Base-by-base conservation (phyloP, 1,140 invertebrate genomes). In the Musca vetustissima region DNA sequence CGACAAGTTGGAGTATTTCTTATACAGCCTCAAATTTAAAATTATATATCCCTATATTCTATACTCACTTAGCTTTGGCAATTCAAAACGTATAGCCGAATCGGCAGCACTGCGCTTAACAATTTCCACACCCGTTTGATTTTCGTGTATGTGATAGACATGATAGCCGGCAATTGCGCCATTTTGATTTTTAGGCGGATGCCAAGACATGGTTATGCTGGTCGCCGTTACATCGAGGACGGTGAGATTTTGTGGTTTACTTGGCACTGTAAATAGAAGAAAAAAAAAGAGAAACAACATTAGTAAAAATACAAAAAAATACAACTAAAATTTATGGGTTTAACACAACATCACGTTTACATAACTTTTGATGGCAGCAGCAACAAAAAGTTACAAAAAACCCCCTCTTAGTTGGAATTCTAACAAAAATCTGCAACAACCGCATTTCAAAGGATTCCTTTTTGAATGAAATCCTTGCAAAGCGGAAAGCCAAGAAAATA, bases 161-260 rank as follows among this genome's bases (percentile, higher is more conserved):
- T 89, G 84, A 80, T 92, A 92, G 49, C 90, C 90, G 67, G 84
- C 81, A 67, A 92, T 88, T 72, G 87, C 85, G 64, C 90, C 91
- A 83, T 92, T 92, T 49, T 89, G 87, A 74, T 86, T 85, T 73
- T 87, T 86, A 48, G 94, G 93, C 81, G 90, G 88, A 75, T 84
- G 84, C 93, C 93, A 96, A 73, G 88, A 88, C 73, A 96, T 85
- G 68, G 89, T 88, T 72, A 95, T 90, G 77, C 90, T 90, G 52
- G 87, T 88, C 69, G 92, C 87, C 65, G 90, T 91, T 50, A 94
- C 89, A 80, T 88, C 88, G 69, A 89, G 85, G 15, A 92, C 87
- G 70, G 88, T 91, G 69, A 96, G 85, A 85, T 94, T 93, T 76
- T 88, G 85, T 64, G 93, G 93, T 78, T 91, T 90, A 80, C 88